phyloP scores from a whole-genome alignment of 2,888 invertebrate species.

The Cancer borealis region DNA sequence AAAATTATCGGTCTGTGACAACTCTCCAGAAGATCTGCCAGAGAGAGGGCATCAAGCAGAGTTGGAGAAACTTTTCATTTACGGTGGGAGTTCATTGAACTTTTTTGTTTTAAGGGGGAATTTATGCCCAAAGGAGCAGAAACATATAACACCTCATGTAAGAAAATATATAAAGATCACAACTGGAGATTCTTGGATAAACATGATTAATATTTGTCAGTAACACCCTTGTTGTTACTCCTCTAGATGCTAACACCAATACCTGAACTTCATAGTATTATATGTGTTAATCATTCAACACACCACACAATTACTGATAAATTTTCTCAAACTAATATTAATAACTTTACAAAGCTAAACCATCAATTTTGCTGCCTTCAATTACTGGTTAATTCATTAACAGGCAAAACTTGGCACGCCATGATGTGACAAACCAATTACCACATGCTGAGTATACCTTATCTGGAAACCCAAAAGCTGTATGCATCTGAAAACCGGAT shows the following conservation, averaged over 20 bases:
- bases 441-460: slow-evolving; percentile 25
- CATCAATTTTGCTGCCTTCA: background rate
- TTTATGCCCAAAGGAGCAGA: background rate
- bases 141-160: background rate
- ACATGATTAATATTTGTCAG: background rate
- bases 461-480: slow-evolving; percentile 35
- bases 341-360: background rate
- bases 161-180: background rate
- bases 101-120: no score
- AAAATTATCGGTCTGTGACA: no score
- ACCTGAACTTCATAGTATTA: background rate
- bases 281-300: slow-evolving; percentile 3
- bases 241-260: background rate
- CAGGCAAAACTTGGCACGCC: background rate
- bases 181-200: background rate
- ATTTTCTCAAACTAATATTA: background rate
- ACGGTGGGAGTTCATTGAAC: no score
- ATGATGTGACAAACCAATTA: background rate
- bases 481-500: slow-evolving; percentile 30
- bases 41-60: no score
- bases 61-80: no score
- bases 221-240: slow-evolving; percentile 19
- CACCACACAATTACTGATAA: slow-evolving; percentile 7
- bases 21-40: no score
- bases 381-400: slow-evolving; percentile 21